Evolutionary conservation across 2,888 invertebrate genomes (phyloP).

Genomic region (Uloborus plumipes): DNA sequence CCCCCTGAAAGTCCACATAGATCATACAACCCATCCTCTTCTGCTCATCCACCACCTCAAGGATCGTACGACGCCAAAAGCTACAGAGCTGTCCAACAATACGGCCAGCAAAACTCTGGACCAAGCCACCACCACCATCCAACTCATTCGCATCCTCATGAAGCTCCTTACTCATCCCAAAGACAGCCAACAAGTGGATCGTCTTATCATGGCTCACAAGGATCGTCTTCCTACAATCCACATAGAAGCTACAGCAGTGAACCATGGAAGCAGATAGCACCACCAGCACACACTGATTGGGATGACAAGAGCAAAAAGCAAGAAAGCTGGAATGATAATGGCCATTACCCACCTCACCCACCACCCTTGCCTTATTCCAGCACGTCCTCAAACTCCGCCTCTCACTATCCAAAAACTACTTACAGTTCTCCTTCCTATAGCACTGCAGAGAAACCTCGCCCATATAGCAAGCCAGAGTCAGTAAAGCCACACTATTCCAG

Average conservation of each 20-base stretch:
- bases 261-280: constrained; percentile 25
- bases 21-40: neutral
- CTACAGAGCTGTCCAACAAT: constrained; percentile 16
- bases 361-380: constrained; percentile 20
- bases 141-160: neutral
- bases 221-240: neutral
- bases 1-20: neutral
- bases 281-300: constrained; percentile 36
- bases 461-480: constrained; percentile 18
- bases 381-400: constrained; percentile 1
- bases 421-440: neutral
- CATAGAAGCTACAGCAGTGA: constrained; percentile 22
- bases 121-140: constrained; percentile 7
- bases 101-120: neutral
- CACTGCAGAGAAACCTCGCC: neutral
- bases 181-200: neutral
- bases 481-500: constrained; percentile 20
- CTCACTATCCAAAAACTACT: constrained; percentile 10
- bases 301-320: constrained; percentile 41
- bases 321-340: constrained; percentile 9
- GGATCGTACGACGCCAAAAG: constrained; percentile 38
- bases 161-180: neutral
- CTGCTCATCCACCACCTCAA: constrained; percentile 36
- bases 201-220: neutral
- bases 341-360: constrained; percentile 22